phyloP scores from a whole-genome alignment of 2,797 vertebrate genomes.

The Neosilurus hyrtlii region DNA sequence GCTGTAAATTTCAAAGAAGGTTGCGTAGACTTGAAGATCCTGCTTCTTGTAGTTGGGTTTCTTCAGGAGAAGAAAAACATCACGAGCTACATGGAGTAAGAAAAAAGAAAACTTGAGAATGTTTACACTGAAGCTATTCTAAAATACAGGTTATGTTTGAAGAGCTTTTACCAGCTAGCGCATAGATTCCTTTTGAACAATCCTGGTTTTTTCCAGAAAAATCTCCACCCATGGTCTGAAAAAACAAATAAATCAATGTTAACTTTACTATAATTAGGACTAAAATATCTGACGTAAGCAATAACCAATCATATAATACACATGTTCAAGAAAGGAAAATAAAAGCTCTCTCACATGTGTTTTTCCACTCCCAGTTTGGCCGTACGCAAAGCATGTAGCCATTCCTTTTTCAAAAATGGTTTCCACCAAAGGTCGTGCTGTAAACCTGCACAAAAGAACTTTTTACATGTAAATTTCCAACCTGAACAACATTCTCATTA shows the following conservation, averaged over 20 bases:
- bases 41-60: constrained; percentile 95
- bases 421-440: constrained; percentile 93
- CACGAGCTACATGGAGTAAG: constrained; percentile 78
- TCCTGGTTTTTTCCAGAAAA: constrained; percentile 98
- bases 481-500: not conserved
- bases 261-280: not conserved
- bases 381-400: constrained; percentile 98
- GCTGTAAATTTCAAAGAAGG: constrained; percentile 99
- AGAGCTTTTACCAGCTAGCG: constrained; percentile 83
- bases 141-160: not conserved
- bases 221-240: constrained; percentile 96
- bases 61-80: constrained; percentile 98
- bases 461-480: constrained; percentile 1
- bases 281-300: not conserved
- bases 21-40: constrained; percentile 94
- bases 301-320: not conserved
- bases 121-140: not conserved
- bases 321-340: not conserved
- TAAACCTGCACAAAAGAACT: constrained; percentile 78
- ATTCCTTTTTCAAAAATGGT: constrained; percentile 97
- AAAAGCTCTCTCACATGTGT: constrained; percentile 82
- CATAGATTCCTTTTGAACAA: constrained; percentile 97
- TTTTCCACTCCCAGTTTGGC: constrained; percentile 97
- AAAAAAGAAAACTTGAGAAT: not conserved
- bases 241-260: constrained; percentile 34